Conservation (phyloP, 2,797 vertebrate genomes). For the Tapirus indicus region DNA sequence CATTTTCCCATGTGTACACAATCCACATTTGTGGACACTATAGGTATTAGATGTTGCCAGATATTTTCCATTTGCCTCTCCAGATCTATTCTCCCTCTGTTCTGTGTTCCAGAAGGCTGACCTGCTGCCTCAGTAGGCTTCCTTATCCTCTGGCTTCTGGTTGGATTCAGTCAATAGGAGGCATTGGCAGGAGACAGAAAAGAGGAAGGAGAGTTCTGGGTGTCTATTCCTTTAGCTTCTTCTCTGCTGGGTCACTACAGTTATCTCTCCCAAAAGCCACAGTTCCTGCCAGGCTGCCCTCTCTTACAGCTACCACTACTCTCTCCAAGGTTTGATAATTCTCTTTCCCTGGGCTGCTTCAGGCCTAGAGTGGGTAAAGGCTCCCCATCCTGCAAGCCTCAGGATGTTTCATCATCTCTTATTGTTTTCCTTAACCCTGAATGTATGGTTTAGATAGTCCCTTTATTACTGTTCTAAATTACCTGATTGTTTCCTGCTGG, state of each 20-base stretch:
- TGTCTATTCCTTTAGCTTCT: not conserved
- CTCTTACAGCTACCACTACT: not conserved
- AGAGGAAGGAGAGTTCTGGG: not conserved
- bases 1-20: not conserved
- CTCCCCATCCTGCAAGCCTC: not conserved
- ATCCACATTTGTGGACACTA: not conserved
- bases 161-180: not conserved
- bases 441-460: not conserved
- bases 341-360: not conserved
- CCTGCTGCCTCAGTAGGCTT: not conserved
- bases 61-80: not conserved
- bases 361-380: not conserved
- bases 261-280: not conserved
- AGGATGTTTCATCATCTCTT: not conserved
- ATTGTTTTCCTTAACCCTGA: not conserved
- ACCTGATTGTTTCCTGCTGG: not conserved
- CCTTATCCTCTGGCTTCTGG: slow-evolving; percentile 1
- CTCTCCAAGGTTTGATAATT: not conserved
- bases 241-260: not conserved
- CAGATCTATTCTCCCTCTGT: not conserved
- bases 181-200: not conserved
- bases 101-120: not conserved
- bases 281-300: not conserved
- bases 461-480: slow-evolving; percentile 22
- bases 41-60: not conserved